These are phyloP conservation scores for Paramormyrops kingsleyae DNA, from an alignment of 2,113 vertebrate species.

Conservation along the genomic window DNA sequence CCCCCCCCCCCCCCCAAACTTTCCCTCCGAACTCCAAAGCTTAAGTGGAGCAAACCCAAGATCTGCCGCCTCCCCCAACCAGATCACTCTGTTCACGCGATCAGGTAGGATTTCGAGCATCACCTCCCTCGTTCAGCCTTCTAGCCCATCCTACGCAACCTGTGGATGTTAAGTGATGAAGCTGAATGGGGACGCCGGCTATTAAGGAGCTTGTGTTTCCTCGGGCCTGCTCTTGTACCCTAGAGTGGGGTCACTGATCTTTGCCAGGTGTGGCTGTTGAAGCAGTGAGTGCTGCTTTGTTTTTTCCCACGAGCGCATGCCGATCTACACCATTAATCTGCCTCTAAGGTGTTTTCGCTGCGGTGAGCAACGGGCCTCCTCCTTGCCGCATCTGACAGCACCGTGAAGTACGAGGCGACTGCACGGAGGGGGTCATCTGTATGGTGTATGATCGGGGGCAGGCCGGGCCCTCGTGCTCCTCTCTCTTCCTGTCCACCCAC, in stretches of 20 bases:
- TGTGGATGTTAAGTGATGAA: background rate
- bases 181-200: background rate
- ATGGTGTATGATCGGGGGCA: background rate
- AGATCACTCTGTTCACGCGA: background rate
- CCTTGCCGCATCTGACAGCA: background rate
- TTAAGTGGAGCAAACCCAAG: background rate
- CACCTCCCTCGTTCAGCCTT: background rate
- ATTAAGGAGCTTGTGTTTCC: background rate
- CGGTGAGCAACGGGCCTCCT: background rate
- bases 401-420: background rate
- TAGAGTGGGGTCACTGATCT: background rate
- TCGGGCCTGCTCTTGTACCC: background rate
- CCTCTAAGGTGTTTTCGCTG: background rate
- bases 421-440: background rate
- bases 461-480: background rate
- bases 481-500: background rate
- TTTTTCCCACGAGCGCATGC: background rate
- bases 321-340: background rate
- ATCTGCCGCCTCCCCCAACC: background rate
- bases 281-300: background rate
- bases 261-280: background rate
- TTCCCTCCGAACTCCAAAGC: background rate
- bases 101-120: background rate
- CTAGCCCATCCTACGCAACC: background rate
- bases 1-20: background rate